Conservation (phyloP, 2,113 vertebrate species). For the Columba livia region DNA sequence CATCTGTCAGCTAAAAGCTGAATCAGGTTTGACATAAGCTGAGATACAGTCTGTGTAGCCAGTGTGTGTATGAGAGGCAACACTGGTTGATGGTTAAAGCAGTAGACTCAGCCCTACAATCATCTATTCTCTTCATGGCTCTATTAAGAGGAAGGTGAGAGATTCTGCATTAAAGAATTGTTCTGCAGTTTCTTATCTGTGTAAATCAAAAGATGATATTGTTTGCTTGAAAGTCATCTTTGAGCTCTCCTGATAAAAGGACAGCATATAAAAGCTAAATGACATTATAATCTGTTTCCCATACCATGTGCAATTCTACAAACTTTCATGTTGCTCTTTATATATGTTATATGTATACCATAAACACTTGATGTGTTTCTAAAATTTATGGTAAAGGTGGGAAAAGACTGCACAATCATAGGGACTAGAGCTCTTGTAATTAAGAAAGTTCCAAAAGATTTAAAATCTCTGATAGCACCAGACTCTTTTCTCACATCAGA, state of each 20-base stretch:
- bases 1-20: not conserved
- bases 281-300: not conserved
- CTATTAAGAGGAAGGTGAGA: not conserved
- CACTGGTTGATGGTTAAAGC: fast-evolving
- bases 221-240: not conserved
- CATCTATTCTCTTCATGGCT: not conserved
- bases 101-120: not conserved
- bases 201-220: not conserved
- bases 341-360: not conserved
- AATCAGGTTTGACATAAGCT: not conserved
- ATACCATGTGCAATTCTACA: fast-evolving
- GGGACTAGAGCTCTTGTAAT: not conserved
- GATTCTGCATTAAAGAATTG: not conserved
- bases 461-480: not conserved
- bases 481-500: not conserved
- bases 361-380: not conserved
- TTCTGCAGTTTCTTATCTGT: not conserved
- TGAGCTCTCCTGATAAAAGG: not conserved
- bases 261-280: not conserved
- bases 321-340: not conserved
- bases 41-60: not conserved
- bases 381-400: not conserved
- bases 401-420: not conserved
- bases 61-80: not conserved
- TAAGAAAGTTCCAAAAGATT: not conserved